These are phyloP conservation scores for Camptogramma bilineatum DNA, from an alignment of 2,888 invertebrate genomes.

Conservation along the genomic window DNA sequence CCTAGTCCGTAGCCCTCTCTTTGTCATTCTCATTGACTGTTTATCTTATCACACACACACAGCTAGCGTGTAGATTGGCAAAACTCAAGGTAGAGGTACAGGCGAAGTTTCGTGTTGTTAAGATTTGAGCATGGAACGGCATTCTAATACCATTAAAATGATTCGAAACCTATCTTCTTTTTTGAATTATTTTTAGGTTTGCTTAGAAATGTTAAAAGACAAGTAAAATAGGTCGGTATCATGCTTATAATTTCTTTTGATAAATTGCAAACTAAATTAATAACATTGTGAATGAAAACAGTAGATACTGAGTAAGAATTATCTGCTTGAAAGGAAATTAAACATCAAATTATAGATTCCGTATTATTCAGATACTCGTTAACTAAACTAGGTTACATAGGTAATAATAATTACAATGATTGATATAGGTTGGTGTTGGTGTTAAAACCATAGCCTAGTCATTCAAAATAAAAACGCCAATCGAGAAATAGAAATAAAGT, in stretches of 20 bases:
- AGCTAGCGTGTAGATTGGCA: no score
- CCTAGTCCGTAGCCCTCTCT: slow-evolving; percentile 51
- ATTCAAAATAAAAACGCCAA: not conserved
- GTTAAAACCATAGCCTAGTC: not conserved
- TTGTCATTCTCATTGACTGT: slow-evolving; percentile 53
- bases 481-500: not conserved
- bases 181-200: not conserved
- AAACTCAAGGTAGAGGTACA: no score
- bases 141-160: not conserved
- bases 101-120: not conserved
- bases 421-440: not conserved
- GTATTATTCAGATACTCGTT: not conserved
- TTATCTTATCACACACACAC: no score
- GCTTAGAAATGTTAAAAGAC: not conserved
- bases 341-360: not conserved
- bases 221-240: not conserved
- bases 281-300: not conserved
- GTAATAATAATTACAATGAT: slow-evolving; percentile 45
- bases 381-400: not conserved
- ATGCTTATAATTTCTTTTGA: not conserved
- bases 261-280: not conserved
- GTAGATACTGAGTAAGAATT: not conserved
- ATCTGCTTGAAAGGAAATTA: not conserved
- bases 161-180: not conserved
- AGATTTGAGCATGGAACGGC: not conserved